These are phyloP conservation scores for Rattus norvegicus DNA, from an alignment of 2,113 vertebrate genomes.

Conservation along the genomic window GRCr8 NC_086029.1:62639501-62640000, in stretches of 20 bases:
- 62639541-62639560: not conserved
- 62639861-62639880: not conserved
- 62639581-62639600: slow-evolving; percentile 36
- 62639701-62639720: slow-evolving; percentile 42
- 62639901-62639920: not conserved
- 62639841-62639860: not conserved
- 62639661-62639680: slow-evolving; percentile 41
- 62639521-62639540: not conserved
- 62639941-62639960: not conserved
- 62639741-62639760: not conserved
- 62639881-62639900: not conserved
- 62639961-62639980: not conserved
- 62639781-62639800: not conserved
- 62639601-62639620: not conserved
- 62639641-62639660: slow-evolving; percentile 45
- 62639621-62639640: slow-evolving; percentile 17
- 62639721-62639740: slow-evolving; percentile 30
- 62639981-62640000: not conserved
- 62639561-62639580: not conserved
- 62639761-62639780: not conserved
- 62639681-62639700: slow-evolving; percentile 62
- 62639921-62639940: not conserved
- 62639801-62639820: not conserved
- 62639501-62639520: not conserved
- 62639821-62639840: not conserved